phyloP scores from a whole-genome alignment of 2,888 invertebrate species.

The Lithophane ornitopus region DNA sequence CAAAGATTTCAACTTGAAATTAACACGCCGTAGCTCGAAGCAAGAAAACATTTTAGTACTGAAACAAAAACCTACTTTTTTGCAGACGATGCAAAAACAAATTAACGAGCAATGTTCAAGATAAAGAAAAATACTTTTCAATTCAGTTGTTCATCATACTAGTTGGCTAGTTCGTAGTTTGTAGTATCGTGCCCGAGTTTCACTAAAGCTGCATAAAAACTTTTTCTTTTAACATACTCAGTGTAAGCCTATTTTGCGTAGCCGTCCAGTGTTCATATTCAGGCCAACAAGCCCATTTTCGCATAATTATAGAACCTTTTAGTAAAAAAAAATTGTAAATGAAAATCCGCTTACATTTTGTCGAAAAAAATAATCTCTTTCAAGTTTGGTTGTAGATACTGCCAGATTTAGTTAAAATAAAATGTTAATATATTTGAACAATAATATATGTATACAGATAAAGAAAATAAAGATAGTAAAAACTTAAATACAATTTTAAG shows the following conservation, averaged over 20 bases:
- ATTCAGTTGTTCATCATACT: conserved; percentile 64
- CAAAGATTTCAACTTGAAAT: conserved; percentile 15
- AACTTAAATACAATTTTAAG: too few relatives aligned
- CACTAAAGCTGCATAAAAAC: conserved; percentile 50
- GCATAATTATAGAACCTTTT: not conserved
- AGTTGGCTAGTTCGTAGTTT: conserved; percentile 50
- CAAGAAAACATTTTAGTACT: conserved; percentile 16
- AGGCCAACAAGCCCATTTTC: not conserved
- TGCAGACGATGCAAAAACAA: conserved; percentile 32
- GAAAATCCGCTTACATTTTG: not conserved
- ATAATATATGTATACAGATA: not conserved
- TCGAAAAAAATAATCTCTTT: not conserved
- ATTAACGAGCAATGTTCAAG: conserved; percentile 59
- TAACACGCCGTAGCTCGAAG: conserved; percentile 14
- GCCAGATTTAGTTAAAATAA: not conserved
- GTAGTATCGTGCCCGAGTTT: conserved; percentile 35
- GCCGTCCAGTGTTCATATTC: not conserved
- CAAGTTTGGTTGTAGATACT: not conserved
- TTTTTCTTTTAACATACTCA: conserved; percentile 54
- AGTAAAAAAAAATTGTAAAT: not conserved
- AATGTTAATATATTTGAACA: too few relatives aligned
- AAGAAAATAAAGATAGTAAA: too few relatives aligned
- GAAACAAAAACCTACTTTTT: conserved; percentile 17
- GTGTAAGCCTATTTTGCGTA: conserved; percentile 32
- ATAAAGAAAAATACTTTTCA: conserved; percentile 67